These are phyloP conservation scores for Orius insidiosus DNA, from an alignment of 1,140 invertebrate genomes.

Conservation along the genomic window DNA sequence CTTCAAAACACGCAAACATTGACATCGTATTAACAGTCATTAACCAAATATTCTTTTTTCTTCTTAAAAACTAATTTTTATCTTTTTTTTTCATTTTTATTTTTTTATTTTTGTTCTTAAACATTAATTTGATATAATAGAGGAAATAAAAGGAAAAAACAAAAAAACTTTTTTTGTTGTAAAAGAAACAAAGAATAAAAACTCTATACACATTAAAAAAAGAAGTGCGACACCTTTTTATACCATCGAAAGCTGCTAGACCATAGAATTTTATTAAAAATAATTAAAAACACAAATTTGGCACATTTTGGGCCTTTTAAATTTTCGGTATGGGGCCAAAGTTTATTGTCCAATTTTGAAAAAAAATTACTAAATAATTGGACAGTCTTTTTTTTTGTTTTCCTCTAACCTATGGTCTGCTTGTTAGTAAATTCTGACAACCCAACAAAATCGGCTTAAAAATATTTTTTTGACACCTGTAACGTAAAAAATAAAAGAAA, in stretches of 20 bases:
- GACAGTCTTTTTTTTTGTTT: conserved; percentile 13
- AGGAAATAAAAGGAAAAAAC: conserved; percentile 7
- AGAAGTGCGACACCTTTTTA: background rate
- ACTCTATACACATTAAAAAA: too few relatives aligned
- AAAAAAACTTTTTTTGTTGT: too few relatives aligned
- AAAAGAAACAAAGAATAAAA: too few relatives aligned
- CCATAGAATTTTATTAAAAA: conserved; percentile 2
- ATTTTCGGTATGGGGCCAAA: conserved; percentile 1
- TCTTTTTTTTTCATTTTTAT: conserved; percentile 13
- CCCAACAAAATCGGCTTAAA: background rate
- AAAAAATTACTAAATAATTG: conserved; percentile 10
- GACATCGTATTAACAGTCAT: conserved; percentile 15
- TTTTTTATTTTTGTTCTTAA: conserved; percentile 2
- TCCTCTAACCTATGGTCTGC: conserved; percentile 4
- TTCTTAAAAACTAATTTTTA: conserved; percentile 14
- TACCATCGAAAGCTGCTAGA: too few relatives aligned
- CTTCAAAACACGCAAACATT: conserved; percentile 17
- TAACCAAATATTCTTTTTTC: conserved; percentile 12
- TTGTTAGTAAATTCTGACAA: background rate
- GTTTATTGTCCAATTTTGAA: conserved; percentile 16
- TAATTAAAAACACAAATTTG: conserved; percentile 3
- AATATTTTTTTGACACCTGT: conserved; percentile 1
- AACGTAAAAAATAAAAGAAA: conserved; percentile 8
- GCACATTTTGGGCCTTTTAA: background rate
- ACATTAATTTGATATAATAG: conserved; percentile 14